Evolutionary conservation across 2,888 invertebrate genomes (phyloP).

Genomic region (Zonitis immaculata): DNA sequence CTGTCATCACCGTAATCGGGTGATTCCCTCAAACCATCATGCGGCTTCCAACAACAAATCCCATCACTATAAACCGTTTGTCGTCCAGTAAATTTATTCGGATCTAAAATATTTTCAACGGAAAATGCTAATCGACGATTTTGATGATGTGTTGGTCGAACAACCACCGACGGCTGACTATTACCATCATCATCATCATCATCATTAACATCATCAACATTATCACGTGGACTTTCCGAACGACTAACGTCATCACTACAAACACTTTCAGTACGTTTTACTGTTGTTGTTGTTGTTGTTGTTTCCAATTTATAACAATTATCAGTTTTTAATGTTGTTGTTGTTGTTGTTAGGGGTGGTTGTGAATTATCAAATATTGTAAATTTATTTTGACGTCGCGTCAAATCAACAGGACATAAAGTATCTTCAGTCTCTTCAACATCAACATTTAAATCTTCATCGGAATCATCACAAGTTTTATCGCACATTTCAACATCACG

Average conservation of each 20-base stretch:
- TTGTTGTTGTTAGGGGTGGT: constrained; percentile 16
- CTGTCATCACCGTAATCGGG: constrained; percentile 53
- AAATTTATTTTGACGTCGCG: constrained; percentile 44
- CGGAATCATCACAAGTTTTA: constrained; percentile 33
- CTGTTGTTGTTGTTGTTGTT: not conserved
- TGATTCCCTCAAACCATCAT: constrained; percentile 50
- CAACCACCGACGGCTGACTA: constrained; percentile 45
- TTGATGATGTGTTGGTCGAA: constrained; percentile 56
- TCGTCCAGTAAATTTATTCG: constrained; percentile 81
- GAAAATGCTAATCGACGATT: constrained; percentile 69
- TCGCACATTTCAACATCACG: constrained; percentile 45
- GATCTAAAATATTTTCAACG: constrained; percentile 86
- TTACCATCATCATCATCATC: constrained; percentile 46
- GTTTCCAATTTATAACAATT: constrained; percentile 28
- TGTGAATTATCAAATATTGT: constrained; percentile 37
- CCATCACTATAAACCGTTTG: constrained; percentile 47
- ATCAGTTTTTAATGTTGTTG: constrained; percentile 37
- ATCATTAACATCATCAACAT: constrained; percentile 45
- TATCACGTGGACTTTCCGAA: constrained; percentile 51
- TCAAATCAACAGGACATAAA: constrained; percentile 48
- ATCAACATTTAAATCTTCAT: constrained; percentile 45
- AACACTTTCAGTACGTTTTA: not conserved
- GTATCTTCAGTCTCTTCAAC: constrained; percentile 46
- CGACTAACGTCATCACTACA: constrained; percentile 35
- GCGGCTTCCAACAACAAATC: constrained; percentile 52